Conservation (phyloP, 2,113 vertebrate species). For the Odobenus rosmarus region DNA sequence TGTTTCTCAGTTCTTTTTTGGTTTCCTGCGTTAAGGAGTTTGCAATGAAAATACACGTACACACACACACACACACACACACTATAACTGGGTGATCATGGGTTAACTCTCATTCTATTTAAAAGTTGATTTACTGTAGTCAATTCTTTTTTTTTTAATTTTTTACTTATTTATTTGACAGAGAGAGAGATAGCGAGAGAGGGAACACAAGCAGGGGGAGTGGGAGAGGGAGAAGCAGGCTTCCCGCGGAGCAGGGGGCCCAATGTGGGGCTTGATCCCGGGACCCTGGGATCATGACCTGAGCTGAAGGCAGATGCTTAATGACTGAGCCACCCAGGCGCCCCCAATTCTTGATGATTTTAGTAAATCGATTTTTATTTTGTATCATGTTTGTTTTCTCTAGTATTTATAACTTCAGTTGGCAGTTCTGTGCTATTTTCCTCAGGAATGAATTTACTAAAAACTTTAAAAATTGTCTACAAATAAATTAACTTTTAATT, state of each 20-base stretch:
- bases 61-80: too few relatives aligned
- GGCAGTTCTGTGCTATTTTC: background rate
- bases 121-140: constrained; percentile 29
- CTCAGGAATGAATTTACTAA: constrained; percentile 20
- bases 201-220: too few relatives aligned
- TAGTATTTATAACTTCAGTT: background rate
- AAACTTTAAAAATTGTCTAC: background rate
- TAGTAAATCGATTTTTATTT: constrained; percentile 38
- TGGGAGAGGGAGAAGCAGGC: too few relatives aligned
- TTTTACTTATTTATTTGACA: too few relatives aligned
- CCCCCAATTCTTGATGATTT: background rate
- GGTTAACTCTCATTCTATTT: background rate
- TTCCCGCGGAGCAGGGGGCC: too few relatives aligned
- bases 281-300: too few relatives aligned
- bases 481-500: constrained; percentile 50
- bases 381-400: background rate
- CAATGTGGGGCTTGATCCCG: too few relatives aligned
- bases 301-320: too few relatives aligned
- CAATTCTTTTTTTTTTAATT: background rate
- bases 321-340: too few relatives aligned
- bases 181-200: too few relatives aligned
- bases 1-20: background rate
- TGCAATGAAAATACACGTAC: background rate
- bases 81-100: background rate
- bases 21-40: background rate